Evolutionary conservation across 2,888 invertebrate species (phyloP), one percentile per base, ranked within the genome.

Genomic region (Ligdia adustata): DNA sequence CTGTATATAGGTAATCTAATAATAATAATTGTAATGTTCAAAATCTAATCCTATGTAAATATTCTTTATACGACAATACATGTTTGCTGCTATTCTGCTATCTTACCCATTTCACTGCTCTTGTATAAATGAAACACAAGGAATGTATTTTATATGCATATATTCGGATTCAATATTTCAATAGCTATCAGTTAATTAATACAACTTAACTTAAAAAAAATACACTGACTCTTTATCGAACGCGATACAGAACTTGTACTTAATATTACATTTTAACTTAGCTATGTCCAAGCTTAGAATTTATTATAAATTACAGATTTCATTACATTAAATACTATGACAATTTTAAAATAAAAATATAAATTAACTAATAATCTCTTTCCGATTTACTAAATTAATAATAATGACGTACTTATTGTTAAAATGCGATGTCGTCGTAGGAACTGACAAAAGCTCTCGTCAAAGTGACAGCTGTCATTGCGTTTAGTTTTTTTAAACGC

Each of bases 131-230:
- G 57, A 81, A 81, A 82, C 70, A 64, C 75, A 54, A 24, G 12
- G 47, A 51, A 40, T 81, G 79, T 78, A 82, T 86, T 89, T 85
- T 86, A 85, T 86, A 88, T 85, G 87, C 82, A 86, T 90, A 89
- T 89, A 89, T 87, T 89, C 85, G 82, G 86, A 82, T 88, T 88
- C 80, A 88, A 83, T 88, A 87, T 83, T 84, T 86, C 82, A 85
- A 84, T 87, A 86, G 75, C 85, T 89, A 89, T 86, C 76, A 82
- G 69, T 82, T 35, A 82, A 83, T 83, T 79, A 84, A 75, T 84
- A 84, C 79, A 88, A 83, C 82, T 86, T 84, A 88, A 86, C 62
- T 80, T 75, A 80, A 79, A 86, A 86, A 88, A 89, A 87, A 81
- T 82, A 86, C 86, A 87, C 76, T 79, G 82, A 87, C 81, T 86